These are phyloP conservation scores for Drosophila nigrodunni DNA, from an alignment of 1,140 invertebrate genomes.

Conservation along the genomic window DNA sequence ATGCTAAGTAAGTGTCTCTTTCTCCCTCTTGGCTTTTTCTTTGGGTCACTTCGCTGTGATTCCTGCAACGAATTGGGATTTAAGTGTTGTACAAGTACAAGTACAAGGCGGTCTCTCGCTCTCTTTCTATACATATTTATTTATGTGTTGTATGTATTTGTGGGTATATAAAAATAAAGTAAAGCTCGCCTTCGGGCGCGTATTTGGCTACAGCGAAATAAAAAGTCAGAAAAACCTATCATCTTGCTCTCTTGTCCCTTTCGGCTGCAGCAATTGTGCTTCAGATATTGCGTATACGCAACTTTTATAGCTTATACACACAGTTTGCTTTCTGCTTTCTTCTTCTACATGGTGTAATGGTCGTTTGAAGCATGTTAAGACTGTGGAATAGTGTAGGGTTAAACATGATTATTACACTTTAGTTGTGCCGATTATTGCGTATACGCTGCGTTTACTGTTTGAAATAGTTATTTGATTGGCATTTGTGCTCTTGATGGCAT, in stretches of 20 bases:
- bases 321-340: conserved; percentile 19
- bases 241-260: conserved; percentile 38
- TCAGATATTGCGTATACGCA: conserved; percentile 70
- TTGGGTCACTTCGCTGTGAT: conserved; percentile 69
- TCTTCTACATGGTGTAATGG: conserved; percentile 17
- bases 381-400: background rate
- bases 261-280: conserved; percentile 37
- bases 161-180: conserved; percentile 70
- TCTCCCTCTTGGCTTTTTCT: conserved; percentile 10
- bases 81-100: conserved; percentile 75
- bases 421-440: conserved; percentile 4
- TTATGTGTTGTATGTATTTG: background rate
- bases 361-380: conserved; percentile 24
- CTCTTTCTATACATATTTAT: background rate
- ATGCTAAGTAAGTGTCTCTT: conserved; percentile 76
- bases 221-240: conserved; percentile 25
- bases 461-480: background rate
- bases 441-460: conserved; percentile 8
- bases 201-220: conserved; percentile 40
- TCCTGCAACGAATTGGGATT: conserved; percentile 80
- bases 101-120: conserved; percentile 48
- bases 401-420: too few species aligned
- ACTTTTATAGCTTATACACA: background rate
- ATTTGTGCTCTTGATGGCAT: background rate
- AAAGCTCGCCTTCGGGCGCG: conserved; percentile 27